Percentiles rank a stretch among this genome's conserved stretches.
Conservation (phyloP, 1,140 invertebrate genomes). For the Drosophila grimshawi region DNA sequence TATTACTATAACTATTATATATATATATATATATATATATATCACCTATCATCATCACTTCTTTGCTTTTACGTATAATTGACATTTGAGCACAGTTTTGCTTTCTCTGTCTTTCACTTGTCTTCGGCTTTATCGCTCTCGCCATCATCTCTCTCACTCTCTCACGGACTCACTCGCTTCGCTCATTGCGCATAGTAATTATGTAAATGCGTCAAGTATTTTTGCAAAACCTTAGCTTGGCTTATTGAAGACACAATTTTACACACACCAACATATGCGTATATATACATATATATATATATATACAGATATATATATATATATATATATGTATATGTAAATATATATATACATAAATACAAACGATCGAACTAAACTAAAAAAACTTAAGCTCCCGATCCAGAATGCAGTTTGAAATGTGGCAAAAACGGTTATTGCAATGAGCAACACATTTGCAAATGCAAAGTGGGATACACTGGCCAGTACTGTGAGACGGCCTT, state of each 20-base stretch:
- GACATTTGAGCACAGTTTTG: conserved; percentile 9
- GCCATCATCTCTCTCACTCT: not conserved
- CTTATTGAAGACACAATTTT: not conserved
- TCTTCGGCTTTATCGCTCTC: not conserved
- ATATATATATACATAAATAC: conserved; percentile 8
- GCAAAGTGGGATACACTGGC: conserved; percentile 95
- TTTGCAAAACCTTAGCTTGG: not conserved
- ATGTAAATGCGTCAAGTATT: not conserved
- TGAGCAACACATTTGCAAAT: conserved; percentile 92
- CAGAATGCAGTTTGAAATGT: conserved; percentile 94
- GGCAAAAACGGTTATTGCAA: conserved; percentile 93
- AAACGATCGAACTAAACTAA: conserved; percentile 79
- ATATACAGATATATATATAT: not conserved
- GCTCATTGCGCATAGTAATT: conserved; percentile 1
- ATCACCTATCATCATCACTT: not conserved
- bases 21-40: not conserved
- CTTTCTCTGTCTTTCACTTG: not conserved
- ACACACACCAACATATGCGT: not conserved
- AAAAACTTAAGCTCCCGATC: conserved; percentile 90
- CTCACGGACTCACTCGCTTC: not conserved
- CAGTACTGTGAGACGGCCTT: conserved; percentile 94
- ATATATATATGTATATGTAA: not conserved
- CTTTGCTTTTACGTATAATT: not conserved
- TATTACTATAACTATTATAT: conserved; percentile 23
- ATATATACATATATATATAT: conserved; percentile 14